Conservation (phyloP, 2,797 vertebrate species). For the Microctenopoma stevenorrisi region DNA sequence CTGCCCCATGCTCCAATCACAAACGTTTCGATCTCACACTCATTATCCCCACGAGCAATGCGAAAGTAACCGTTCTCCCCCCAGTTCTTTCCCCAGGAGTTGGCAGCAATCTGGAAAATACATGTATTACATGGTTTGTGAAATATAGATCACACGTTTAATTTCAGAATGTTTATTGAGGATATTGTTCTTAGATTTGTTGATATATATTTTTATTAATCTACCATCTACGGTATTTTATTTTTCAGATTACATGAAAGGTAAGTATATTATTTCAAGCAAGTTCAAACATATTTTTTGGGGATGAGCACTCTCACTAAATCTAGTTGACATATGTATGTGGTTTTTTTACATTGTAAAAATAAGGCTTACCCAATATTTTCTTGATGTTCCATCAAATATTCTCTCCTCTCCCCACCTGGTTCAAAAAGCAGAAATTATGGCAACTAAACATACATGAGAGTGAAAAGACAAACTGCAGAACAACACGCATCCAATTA, state of each 20-base stretch:
- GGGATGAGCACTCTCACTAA: not conserved
- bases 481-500: constrained; percentile 8
- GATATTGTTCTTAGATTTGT: not conserved
- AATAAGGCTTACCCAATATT: constrained; percentile 91
- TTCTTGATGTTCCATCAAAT: constrained; percentile 84
- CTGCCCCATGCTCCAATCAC: constrained; percentile 96
- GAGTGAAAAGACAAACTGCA: constrained; percentile 2
- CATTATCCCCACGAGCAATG: constrained; percentile 92
- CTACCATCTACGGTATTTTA: no score
- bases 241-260: no score
- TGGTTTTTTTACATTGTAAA: not conserved
- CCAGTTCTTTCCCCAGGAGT: constrained; percentile 97
- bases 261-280: no score
- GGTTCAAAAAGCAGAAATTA: constrained; percentile 47
- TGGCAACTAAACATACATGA: constrained; percentile 21
- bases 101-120: constrained; percentile 89
- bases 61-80: constrained; percentile 94
- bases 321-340: not conserved
- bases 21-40: constrained; percentile 95
- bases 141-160: not conserved
- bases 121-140: not conserved
- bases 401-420: constrained; percentile 94
- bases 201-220: not conserved
- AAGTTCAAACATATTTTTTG: not conserved
- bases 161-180: not conserved